Evolutionary conservation across 2,797 vertebrate species (phyloP), one percentile per base, ranked within the genome.

Genomic region (Pangasius djambal): DNA sequence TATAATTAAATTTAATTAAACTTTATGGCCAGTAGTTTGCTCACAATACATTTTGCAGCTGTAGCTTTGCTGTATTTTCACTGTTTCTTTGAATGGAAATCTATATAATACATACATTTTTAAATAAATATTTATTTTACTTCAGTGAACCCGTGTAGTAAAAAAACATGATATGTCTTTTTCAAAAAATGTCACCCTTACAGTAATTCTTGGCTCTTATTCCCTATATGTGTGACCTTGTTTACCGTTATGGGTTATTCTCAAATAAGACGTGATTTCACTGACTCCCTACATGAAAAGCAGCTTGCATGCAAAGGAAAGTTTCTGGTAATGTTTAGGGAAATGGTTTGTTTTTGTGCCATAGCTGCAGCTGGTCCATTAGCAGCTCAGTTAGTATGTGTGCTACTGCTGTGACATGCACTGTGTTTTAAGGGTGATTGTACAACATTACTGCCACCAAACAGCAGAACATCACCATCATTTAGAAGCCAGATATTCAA

Each of bases 271-370:
- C 50, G 28, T 84, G 4, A 50, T 52, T 31, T 84, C 16, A 67
- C 40, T 18, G 16, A 65, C 12, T 84, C 3, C 50, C 40, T 84
- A 34, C 20, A 84, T 63, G n/a, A 74, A 83, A 61, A 63, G 34
- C 81, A 88, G 87, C 63, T 34, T 69, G 61, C 40, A 63, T 69
- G 55, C 59, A 12, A 31, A 25, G 55, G 78, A 59, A 88, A 74
- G 22, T 44, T 84, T 48, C 79, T 15, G 13, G 18, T 74, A 50
- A 63, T 84, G 28, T 74, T 83, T 61, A 63, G 6, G 25, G 22
- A 25, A 61, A 75, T 48, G 72, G 72, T 86, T 86, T 86, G 85
- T 77, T 86, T 86, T 78, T 85, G n/a, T 67, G 44, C 63, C 37
- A 34, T 20, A 63, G 57, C 57, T 87, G 57, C 74, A 78, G 72